Evolutionary conservation across 1,140 invertebrate genomes (phyloP).

Genomic region (Drosophila ironensis): DNA sequence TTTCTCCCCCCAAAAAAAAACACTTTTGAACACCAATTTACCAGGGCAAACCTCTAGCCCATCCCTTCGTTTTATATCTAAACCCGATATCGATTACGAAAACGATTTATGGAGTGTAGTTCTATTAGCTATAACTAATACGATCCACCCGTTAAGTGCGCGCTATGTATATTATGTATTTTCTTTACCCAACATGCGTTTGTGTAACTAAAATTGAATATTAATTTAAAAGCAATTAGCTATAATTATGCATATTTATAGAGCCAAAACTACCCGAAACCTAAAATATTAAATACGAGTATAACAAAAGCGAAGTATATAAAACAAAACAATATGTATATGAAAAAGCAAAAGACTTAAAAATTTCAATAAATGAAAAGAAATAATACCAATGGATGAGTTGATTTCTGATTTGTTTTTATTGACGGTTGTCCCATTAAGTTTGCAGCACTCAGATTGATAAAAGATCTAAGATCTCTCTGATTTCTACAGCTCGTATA

Average conservation of each 20-base stretch:
- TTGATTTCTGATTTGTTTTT: slow-evolving; percentile 6
- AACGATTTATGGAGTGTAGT: slow-evolving; percentile 41
- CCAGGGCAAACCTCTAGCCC: slow-evolving; percentile 9
- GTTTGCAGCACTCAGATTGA: too few relatives aligned
- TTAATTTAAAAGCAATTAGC: slow-evolving; percentile 79
- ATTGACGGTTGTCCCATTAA: not conserved
- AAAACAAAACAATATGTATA: slow-evolving; percentile 62
- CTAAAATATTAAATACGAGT: slow-evolving; percentile 70
- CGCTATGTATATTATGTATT: slow-evolving; percentile 64
- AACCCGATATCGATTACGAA: slow-evolving; percentile 44
- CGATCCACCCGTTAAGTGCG: slow-evolving; percentile 21
- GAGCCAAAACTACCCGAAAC: slow-evolving; percentile 77
- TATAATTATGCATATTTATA: slow-evolving; percentile 79
- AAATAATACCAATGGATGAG: slow-evolving; percentile 62
- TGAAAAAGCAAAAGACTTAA: slow-evolving; percentile 76
- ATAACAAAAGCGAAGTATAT: slow-evolving; percentile 59
- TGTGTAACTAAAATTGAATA: slow-evolving; percentile 65
- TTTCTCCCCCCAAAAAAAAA: slow-evolving; percentile 13
- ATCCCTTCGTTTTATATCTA: slow-evolving; percentile 42
- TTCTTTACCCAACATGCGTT: slow-evolving; percentile 39
- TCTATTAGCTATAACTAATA: slow-evolving; percentile 33
- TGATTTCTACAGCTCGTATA: too few relatives aligned
- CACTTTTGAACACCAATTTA: slow-evolving; percentile 33
- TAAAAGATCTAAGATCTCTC: too few relatives aligned
- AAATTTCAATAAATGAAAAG: slow-evolving; percentile 79